Percentiles rank a stretch among this genome's conserved stretches.
phyloP scores from a whole-genome alignment of 2,888 invertebrate genomes.

The Eupithecia pulchellata region DNA sequence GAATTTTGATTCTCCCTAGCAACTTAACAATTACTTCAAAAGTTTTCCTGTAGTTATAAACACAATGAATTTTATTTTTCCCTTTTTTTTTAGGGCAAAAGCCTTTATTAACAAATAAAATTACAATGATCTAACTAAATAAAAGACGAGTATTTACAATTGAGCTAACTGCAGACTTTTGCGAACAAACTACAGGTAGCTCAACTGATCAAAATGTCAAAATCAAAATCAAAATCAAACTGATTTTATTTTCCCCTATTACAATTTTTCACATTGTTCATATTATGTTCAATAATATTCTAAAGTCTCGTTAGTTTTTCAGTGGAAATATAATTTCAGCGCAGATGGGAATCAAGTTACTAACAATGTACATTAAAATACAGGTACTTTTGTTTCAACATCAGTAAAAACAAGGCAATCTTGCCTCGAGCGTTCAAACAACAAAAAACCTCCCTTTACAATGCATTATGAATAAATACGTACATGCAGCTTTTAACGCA shows the following conservation, averaged over 20 bases:
- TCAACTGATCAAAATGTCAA: no score
- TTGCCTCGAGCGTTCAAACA: constrained; percentile 27
- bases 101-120: no score
- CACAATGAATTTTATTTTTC: not conserved
- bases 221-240: no score
- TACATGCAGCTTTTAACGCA: constrained; percentile 1
- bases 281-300: not conserved
- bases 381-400: constrained; percentile 7
- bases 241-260: not conserved
- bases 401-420: constrained; percentile 23
- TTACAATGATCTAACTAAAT: no score
- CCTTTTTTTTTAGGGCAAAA: no score
- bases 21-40: not conserved
- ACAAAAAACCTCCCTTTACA: constrained; percentile 15
- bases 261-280: not conserved
- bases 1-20: not conserved
- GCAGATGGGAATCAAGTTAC: not conserved
- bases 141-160: no score
- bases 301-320: not conserved
- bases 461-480: not conserved
- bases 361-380: not conserved
- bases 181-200: no score
- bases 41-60: not conserved
- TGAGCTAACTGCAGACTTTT: no score
- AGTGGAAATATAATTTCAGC: not conserved